phyloP scores from a whole-genome alignment of 2,797 vertebrate genomes.

The Pseudotriccus pelzelni region DNA sequence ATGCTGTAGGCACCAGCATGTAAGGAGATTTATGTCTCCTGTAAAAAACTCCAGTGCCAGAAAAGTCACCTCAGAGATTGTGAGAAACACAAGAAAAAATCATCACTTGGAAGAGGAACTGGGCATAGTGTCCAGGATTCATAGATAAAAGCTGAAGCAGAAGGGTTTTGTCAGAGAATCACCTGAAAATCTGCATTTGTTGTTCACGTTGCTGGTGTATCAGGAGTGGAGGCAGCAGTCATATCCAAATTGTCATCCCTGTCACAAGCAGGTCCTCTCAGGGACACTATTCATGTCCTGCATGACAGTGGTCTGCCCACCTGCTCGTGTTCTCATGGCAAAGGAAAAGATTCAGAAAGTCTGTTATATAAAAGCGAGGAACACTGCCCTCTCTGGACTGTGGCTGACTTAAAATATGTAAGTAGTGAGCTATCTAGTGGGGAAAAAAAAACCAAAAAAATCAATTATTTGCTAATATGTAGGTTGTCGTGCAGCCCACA shows the following conservation, averaged over 20 bases:
- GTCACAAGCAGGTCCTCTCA: fast-evolving
- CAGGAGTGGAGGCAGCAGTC: neutral
- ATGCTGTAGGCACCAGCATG: neutral
- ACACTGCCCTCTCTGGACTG: neutral
- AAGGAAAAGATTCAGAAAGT: neutral
- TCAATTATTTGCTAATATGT: neutral
- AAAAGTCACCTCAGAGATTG: neutral
- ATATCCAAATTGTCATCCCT: neutral
- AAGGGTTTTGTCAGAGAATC: neutral
- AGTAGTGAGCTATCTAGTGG: neutral
- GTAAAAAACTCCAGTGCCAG: neutral
- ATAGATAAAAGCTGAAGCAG: neutral
- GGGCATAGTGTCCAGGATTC: neutral
- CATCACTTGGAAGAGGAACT: neutral
- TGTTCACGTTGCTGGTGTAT: neutral
- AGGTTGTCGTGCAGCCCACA: neutral
- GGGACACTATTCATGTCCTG: fast-evolving
- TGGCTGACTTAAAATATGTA: neutral
- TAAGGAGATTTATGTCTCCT: neutral
- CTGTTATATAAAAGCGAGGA: neutral
- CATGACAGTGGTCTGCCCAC: neutral
- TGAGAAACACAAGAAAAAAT: neutral
- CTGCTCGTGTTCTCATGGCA: neutral
- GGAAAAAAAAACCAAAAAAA: neutral
- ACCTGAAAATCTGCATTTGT: neutral